Percentiles rank a stretch among this genome's conserved stretches.
Conservation (phyloP, 1,140 invertebrate species). For the Eriocheir sinensis region DNA sequence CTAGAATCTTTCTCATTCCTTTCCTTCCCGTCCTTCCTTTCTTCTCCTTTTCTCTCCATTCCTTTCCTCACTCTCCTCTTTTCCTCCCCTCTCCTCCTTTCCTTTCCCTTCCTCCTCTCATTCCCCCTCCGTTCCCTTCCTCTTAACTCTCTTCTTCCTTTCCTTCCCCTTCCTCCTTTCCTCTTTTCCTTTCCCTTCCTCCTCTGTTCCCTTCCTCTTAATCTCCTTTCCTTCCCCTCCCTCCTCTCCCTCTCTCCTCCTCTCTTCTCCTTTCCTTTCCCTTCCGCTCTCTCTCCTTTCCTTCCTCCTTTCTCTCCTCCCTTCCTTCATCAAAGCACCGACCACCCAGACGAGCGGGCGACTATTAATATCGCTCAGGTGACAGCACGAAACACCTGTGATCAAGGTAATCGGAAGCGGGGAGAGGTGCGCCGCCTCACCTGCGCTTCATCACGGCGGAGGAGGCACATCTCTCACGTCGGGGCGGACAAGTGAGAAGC, state of each 20-base stretch:
- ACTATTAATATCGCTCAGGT: background rate
- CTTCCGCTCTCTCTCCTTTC: background rate
- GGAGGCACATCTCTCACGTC: background rate
- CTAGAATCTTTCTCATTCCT: too few species aligned
- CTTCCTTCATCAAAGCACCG: background rate
- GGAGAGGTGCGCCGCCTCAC: background rate
- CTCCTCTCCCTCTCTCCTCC: background rate
- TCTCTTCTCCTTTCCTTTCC: background rate
- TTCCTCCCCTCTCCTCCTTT: too few species aligned
- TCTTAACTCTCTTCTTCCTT: too few species aligned
- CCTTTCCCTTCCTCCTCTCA: too few species aligned
- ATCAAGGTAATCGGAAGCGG: background rate
- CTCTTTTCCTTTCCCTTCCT: background rate
- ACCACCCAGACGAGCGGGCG: background rate
- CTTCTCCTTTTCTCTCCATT: too few species aligned
- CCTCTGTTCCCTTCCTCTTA: too few species aligned
- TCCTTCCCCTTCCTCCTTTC: background rate
- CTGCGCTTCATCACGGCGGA: background rate
- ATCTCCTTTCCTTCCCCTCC: too few species aligned
- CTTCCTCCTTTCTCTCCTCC: background rate
- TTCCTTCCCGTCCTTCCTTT: too few species aligned
- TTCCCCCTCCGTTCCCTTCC: too few species aligned
- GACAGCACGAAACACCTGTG: slow-evolving; percentile 12
- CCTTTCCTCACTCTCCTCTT: too few species aligned
- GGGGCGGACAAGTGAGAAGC: background rate